Evolutionary conservation across 2,888 invertebrate species (phyloP).

Genomic region (Papilio demoleus): DNA sequence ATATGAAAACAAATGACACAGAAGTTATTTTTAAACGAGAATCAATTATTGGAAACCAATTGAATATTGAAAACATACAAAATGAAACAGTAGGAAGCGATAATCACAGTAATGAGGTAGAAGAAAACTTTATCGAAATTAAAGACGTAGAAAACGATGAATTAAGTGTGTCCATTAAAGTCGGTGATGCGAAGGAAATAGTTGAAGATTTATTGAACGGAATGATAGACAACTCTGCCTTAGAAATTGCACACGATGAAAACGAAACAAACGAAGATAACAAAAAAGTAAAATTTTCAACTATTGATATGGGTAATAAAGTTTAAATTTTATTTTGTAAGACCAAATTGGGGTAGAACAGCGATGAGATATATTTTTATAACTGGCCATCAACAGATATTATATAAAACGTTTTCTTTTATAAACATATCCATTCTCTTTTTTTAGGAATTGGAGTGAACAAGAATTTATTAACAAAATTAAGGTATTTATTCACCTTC

Average conservation of each 20-base stretch:
- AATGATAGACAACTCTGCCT: slow-evolving; percentile 42
- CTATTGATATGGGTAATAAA: slow-evolving; percentile 64
- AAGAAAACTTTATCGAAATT: not conserved
- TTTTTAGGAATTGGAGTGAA: slow-evolving; percentile 21
- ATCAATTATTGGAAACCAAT: slow-evolving; percentile 15
- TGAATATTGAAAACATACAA: slow-evolving; percentile 43
- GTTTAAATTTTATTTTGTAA: slow-evolving; percentile 47
- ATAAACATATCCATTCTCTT: not conserved
- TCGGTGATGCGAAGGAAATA: not conserved
- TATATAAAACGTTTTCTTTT: too few relatives aligned
- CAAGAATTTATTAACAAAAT: slow-evolving; percentile 8
- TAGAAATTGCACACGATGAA: slow-evolving; percentile 46
- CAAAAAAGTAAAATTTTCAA: slow-evolving; percentile 70
- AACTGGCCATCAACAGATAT: not conserved
- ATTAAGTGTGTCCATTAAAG: slow-evolving; percentile 3
- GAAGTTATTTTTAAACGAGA: not conserved
- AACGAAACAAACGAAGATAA: slow-evolving; percentile 55
- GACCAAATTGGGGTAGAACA: not conserved
- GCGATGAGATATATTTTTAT: not conserved
- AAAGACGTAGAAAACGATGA: slow-evolving; percentile 10
- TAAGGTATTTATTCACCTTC: slow-evolving; percentile 16
- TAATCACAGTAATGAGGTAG: slow-evolving; percentile 42
- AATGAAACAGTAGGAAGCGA: slow-evolving; percentile 42
- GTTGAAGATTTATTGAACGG: not conserved
- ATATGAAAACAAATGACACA: not conserved